Evolutionary conservation across 2,797 vertebrate genomes (phyloP).

Genomic region (Novumbra hubbsi): DNA sequence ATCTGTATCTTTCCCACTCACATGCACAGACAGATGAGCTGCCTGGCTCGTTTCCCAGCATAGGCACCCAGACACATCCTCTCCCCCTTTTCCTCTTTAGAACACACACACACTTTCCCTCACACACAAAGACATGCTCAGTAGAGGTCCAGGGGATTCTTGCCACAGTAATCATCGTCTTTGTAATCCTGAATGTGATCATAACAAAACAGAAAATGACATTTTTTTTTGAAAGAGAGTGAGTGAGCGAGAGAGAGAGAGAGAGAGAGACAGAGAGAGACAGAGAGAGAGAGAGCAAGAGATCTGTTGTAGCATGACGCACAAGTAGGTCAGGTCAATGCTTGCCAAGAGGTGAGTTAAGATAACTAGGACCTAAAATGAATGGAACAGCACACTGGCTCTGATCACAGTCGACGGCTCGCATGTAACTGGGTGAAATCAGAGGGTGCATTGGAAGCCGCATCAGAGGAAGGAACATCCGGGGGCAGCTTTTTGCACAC

Average conservation of each 20-base stretch:
- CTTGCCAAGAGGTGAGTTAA: background rate
- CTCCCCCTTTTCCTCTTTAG: slow-evolving; percentile 9
- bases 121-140: slow-evolving; percentile 34
- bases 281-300: background rate
- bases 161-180: slow-evolving; percentile 3
- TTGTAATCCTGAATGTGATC: background rate
- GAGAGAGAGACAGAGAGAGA: too few species aligned
- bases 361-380: background rate
- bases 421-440: background rate
- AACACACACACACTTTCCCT: slow-evolving; percentile 22
- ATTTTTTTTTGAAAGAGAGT: too few species aligned
- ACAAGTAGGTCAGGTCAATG: background rate
- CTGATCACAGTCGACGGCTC: background rate
- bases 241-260: too few species aligned
- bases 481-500: background rate
- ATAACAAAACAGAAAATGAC: slow-evolving; percentile 2
- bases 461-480: background rate
- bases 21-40: slow-evolving; percentile 65
- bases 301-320: background rate
- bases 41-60: slow-evolving; percentile 44
- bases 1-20: slow-evolving; percentile 63
- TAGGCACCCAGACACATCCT: slow-evolving; percentile 34
- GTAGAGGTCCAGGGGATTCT: slow-evolving; percentile 18
- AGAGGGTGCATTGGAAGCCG: background rate
- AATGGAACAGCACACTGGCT: background rate